Evolutionary conservation across 1,140 invertebrate genomes (phyloP).

Genomic region (Cryptotermes secundus): DNA sequence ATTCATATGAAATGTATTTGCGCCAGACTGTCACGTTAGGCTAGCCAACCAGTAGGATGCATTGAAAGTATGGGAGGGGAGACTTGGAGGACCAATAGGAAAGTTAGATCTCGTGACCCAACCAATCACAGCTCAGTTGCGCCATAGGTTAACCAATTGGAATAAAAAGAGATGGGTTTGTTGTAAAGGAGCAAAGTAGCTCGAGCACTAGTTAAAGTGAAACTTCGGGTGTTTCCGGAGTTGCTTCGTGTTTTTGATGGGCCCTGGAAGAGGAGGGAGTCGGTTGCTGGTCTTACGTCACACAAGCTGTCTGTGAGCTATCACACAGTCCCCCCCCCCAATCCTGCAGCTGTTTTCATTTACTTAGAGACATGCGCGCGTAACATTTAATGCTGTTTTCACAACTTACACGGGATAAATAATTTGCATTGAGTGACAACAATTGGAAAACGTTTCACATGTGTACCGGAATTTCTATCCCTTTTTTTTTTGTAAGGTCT

Average conservation of each 20-base stretch:
- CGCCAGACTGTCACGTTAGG: conserved; percentile 2
- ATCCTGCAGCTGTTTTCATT: background rate
- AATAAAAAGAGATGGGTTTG: background rate
- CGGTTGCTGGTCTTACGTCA: background rate
- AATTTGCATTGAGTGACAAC: background rate
- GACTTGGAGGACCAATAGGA: background rate
- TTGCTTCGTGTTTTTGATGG: background rate
- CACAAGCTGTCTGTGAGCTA: background rate
- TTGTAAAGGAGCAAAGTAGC: conserved; percentile 1
- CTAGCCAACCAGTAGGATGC: conserved; percentile 17
- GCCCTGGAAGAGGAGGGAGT: background rate
- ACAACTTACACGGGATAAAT: background rate
- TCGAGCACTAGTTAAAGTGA: background rate
- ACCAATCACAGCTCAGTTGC: conserved; percentile 9
- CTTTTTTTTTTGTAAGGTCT: too few relatives aligned
- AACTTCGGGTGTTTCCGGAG: background rate
- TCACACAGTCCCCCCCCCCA: background rate
- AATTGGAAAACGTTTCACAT: background rate
- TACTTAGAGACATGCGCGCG: background rate
- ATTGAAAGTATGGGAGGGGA: background rate
- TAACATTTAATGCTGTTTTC: too few relatives aligned
- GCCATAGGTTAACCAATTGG: background rate
- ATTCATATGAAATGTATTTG: conserved; percentile 20
- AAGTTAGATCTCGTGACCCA: background rate
- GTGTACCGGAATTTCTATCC: background rate